Conservation (phyloP, 2,797 vertebrate species). For the Aulostomus chinensis region DNA sequence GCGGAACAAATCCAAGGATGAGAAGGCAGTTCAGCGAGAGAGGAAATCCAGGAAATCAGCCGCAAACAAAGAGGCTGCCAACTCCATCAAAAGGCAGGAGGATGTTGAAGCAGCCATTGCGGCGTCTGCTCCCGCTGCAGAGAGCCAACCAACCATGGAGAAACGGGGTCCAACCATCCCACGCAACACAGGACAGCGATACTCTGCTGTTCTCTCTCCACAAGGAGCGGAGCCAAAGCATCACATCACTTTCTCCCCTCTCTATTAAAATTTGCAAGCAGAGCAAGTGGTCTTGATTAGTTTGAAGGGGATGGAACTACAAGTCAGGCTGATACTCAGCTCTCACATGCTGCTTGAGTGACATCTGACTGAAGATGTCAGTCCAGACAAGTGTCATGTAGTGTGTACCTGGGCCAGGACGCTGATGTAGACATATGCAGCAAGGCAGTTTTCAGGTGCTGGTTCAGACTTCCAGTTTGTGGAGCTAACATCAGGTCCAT, state of each 20-base stretch:
- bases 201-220: conserved; percentile 40
- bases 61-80: conserved; percentile 38
- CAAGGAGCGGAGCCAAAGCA: conserved; percentile 45
- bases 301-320: conserved; percentile 19
- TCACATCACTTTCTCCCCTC: conserved; percentile 64
- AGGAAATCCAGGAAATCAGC: conserved; percentile 57
- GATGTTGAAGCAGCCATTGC: conserved; percentile 15
- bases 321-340: conserved; percentile 16
- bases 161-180: conserved; percentile 67
- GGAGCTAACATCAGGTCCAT: conserved; percentile 19
- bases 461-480: too few species aligned
- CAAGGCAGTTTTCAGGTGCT: too few species aligned
- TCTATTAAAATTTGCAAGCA: conserved; percentile 42
- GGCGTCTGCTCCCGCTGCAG: conserved; percentile 7
- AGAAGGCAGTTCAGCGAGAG: conserved; percentile 50
- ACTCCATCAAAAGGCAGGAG: conserved; percentile 41
- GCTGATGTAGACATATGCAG: conserved; percentile 1
- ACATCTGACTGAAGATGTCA: conserved; percentile 16
- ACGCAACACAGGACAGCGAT: conserved; percentile 76
- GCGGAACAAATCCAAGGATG: conserved; percentile 47
- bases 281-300: conserved; percentile 13
- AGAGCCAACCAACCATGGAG: conserved; percentile 27
- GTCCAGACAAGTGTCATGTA: conserved; percentile 15
- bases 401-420: background rate
- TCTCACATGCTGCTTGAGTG: conserved; percentile 7